Conservation (phyloP, 2,113 vertebrate genomes). For the Psilopogon haemacephalus region DNA sequence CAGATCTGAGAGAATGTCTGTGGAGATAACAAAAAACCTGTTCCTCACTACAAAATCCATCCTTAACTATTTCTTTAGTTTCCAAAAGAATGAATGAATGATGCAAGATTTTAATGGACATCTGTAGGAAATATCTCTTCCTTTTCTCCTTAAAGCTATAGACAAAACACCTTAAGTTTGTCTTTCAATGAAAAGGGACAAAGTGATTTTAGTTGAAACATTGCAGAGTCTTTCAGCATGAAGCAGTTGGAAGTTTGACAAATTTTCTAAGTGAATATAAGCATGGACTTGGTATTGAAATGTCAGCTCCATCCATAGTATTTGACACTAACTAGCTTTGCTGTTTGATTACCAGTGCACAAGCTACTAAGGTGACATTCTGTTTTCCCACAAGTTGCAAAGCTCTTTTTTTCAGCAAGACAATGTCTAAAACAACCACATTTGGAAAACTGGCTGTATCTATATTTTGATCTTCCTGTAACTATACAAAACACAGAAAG, state of each 20-base stretch:
- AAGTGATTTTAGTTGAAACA: not conserved
- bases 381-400: constrained; percentile 18
- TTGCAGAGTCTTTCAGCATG: not conserved
- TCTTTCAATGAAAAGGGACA: not conserved
- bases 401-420: not conserved
- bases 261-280: not conserved
- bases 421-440: not conserved
- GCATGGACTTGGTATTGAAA: constrained; percentile 1
- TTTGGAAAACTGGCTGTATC: not conserved
- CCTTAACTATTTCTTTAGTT: not conserved
- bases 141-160: not conserved
- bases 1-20: not conserved
- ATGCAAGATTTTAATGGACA: not conserved
- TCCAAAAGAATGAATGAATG: not conserved
- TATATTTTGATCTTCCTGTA: constrained; percentile 32
- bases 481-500: constrained; percentile 6
- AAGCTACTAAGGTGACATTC: not conserved
- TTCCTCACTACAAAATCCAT: not conserved
- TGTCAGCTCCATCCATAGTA: not conserved
- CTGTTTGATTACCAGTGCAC: not conserved
- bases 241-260: not conserved
- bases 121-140: not conserved
- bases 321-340: not conserved
- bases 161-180: not conserved
- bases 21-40: not conserved